Conservation (phyloP, 1,140 invertebrate species). For the Hylyphantes graminicola region DNA sequence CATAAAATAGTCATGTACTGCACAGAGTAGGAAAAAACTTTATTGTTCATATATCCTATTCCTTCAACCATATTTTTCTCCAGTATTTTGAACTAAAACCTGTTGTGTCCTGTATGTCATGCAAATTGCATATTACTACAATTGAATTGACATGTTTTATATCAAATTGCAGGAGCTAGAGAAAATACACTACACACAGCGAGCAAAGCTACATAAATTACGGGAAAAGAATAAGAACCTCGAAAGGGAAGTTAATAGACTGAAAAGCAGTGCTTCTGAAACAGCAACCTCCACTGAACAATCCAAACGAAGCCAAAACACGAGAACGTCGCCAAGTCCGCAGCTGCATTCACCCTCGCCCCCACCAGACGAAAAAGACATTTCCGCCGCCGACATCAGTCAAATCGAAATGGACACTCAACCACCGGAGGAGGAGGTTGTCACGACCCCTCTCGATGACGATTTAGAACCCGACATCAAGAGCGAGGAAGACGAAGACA, state of each 20-base stretch:
- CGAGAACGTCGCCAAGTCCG: conserved; percentile 14
- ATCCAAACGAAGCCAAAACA: conserved; percentile 33
- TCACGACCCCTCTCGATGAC: no score
- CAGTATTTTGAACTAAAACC: no score
- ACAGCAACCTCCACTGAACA: conserved; percentile 26
- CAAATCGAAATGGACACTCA: background rate
- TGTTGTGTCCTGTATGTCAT: no score
- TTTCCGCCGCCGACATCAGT: background rate
- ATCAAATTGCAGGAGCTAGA: conserved; percentile 45
- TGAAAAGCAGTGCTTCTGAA: conserved; percentile 12
- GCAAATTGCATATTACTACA: background rate
- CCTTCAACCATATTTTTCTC: no score
- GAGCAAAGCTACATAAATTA: conserved; percentile 48
- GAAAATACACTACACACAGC: conserved; percentile 40
- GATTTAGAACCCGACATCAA: background rate
- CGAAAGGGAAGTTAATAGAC: conserved; percentile 12
- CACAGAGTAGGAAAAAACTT: no score
- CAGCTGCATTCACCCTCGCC: background rate
- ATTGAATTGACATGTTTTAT: background rate
- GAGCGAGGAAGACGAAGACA: conserved; percentile 17
- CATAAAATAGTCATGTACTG: no score
- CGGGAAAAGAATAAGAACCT: conserved; percentile 34
- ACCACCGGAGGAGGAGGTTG: background rate
- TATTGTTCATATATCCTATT: no score
- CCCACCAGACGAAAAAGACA: conserved; percentile 15